Evolutionary conservation across 2,113 vertebrate species (phyloP).

Genomic region (Tricholaema leucomelas): DNA sequence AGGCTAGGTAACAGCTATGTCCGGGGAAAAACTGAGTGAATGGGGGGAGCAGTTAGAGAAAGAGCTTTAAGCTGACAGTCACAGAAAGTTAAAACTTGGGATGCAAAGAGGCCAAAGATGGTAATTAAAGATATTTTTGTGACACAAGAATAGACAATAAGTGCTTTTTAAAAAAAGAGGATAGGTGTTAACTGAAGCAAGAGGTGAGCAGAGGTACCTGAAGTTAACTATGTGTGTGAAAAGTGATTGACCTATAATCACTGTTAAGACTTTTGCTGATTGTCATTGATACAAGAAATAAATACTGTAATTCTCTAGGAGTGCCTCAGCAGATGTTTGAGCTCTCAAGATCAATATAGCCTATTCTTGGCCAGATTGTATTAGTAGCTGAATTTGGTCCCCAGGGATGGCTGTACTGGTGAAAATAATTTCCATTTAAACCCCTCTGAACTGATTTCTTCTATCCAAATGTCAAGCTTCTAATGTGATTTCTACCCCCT

Average conservation of each 20-base stretch:
- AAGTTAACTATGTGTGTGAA: neutral
- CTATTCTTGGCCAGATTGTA: conserved; percentile 25
- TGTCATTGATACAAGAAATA: conserved; percentile 7
- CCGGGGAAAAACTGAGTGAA: neutral
- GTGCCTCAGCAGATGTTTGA: neutral
- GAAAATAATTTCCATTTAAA: conserved; percentile 26
- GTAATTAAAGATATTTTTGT: neutral
- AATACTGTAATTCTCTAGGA: neutral
- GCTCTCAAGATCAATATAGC: neutral
- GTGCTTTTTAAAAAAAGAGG: accelerated
- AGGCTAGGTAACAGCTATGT: neutral
- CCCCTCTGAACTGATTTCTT: neutral
- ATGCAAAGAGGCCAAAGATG: neutral
- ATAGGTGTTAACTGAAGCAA: neutral
- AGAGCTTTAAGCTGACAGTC: neutral
- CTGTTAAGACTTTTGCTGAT: neutral
- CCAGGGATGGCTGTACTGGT: neutral
- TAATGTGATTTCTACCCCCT: neutral
- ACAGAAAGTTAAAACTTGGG: neutral
- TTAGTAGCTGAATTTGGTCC: neutral
- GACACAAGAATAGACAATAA: neutral
- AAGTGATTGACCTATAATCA: neutral
- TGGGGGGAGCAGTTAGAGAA: neutral
- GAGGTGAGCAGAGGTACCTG: neutral
- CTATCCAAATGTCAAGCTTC: neutral